phyloP scores from a whole-genome alignment of 2,113 vertebrate genomes.

The Fregetta grallaria region DNA sequence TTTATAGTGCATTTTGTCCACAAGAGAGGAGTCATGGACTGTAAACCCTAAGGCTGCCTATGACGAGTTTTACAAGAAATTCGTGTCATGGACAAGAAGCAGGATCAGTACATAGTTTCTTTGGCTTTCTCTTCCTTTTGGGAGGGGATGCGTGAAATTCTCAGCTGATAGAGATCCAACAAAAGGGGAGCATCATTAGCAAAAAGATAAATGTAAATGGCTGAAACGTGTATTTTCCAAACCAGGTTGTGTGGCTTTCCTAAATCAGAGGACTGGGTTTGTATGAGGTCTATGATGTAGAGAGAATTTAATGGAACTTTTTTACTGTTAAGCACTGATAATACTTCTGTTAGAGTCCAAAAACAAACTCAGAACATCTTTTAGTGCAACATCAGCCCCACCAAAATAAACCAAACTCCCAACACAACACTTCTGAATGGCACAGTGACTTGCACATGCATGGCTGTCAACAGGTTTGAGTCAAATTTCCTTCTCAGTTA shows the following conservation, averaged over 20 bases:
- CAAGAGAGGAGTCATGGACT: neutral
- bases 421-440: neutral
- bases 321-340: neutral
- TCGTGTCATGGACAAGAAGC: neutral
- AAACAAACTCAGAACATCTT: neutral
- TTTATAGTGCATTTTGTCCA: neutral
- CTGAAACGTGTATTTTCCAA: neutral
- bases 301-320: neutral
- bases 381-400: neutral
- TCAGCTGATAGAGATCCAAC: neutral
- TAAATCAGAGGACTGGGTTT: neutral
- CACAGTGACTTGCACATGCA: neutral
- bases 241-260: neutral
- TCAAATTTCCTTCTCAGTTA: slow-evolving; percentile 8
- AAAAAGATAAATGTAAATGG: neutral
- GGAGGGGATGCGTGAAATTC: neutral
- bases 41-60: neutral
- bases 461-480: neutral
- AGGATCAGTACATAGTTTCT: neutral
- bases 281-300: neutral
- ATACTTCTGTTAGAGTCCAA: neutral
- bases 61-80: neutral
- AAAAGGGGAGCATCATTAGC: neutral
- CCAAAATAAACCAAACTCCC: slow-evolving; percentile 12
- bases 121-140: neutral